Conservation (phyloP, 92 coral and sea anemone genomes). For the Micromussa lordhowensis region DNA sequence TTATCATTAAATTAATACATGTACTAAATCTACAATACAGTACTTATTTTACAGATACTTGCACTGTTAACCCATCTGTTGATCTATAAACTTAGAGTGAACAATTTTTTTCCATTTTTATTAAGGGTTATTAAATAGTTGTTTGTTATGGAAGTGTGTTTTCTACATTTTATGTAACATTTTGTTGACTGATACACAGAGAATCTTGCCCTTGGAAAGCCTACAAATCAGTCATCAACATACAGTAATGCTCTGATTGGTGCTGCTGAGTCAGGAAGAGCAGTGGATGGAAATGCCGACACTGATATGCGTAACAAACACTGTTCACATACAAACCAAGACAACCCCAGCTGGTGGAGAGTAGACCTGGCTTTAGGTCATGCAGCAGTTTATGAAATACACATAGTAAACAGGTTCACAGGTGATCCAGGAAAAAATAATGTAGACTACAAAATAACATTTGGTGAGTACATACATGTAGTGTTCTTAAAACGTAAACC, state of each 20-base stretch:
- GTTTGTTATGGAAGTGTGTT: too few relatives aligned
- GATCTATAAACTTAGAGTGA: too few relatives aligned
- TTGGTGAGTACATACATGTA: neutral
- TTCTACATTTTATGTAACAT: too few relatives aligned
- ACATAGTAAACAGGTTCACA: neutral
- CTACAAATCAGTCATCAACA: neutral
- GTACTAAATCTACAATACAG: too few relatives aligned
- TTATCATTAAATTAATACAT: too few relatives aligned
- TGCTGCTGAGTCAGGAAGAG: neutral
- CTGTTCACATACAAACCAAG: neutral
- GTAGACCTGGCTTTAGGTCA: constrained; percentile 1
- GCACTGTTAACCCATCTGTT: too few relatives aligned
- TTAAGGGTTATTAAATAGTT: too few relatives aligned
- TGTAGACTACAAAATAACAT: neutral
- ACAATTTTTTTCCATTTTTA: too few relatives aligned
- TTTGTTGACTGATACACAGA: neutral
- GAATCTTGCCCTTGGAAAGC: neutral
- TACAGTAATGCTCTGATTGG: neutral
- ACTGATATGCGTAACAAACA: neutral
- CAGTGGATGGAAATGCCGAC: neutral
- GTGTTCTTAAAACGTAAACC: too few relatives aligned
- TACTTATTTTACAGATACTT: too few relatives aligned
- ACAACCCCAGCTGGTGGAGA: constrained; percentile 15
- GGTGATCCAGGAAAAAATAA: neutral
- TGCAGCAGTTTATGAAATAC: neutral